Base-by-base conservation (phyloP, 2,797 vertebrate genomes). In the Falco cherrug region DNA sequence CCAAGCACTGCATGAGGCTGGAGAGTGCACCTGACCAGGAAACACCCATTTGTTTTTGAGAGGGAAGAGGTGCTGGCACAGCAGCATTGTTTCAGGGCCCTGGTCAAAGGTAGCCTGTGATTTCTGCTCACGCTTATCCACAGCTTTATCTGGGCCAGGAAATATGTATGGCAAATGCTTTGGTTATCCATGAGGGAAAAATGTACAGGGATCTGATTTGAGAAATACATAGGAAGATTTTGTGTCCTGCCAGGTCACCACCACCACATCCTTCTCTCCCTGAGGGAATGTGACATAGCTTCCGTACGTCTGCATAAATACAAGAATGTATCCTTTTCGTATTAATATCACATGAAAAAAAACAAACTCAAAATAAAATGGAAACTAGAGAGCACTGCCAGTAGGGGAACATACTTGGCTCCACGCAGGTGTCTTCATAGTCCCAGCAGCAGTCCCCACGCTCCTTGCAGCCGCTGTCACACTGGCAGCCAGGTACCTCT, bases 381-480 rank as follows among this genome's bases (percentile, higher is more conserved):
- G 33, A 74, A 16, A 56, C 9, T 63, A 39, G 70, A 8, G 45
- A 84, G 39, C 16, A 6, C 31, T 59, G 71, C 16, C 53, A 75
- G 31, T 47, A 33, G 12, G 15, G n/a, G 51, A 45, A 94, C 95
- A 11, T 98, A 98, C 98, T 96, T 97, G 98, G 96, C 78, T 96
- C 61, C 82, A 98, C 59, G 9, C 98, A 98, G 59, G 94, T 50
- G 20, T 97, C 95, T 61, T 97, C 89, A 9, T 98, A 98, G 94
- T 98, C 98, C 98, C 97, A 98, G 93, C 98, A 98, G 93, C 98
- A 98, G 51, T 97, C 96, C 8, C 29, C 75, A 47, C 91, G 96
- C 7, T 65, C 74, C 37, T 29, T 80, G 86, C 98, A 98, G 20
- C 31, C 28, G 0, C 28, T 29, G 74, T 98, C 98, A 1, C 98